phyloP scores from a whole-genome alignment of 2,888 invertebrate species.

The Synergus gifuensis region DNA sequence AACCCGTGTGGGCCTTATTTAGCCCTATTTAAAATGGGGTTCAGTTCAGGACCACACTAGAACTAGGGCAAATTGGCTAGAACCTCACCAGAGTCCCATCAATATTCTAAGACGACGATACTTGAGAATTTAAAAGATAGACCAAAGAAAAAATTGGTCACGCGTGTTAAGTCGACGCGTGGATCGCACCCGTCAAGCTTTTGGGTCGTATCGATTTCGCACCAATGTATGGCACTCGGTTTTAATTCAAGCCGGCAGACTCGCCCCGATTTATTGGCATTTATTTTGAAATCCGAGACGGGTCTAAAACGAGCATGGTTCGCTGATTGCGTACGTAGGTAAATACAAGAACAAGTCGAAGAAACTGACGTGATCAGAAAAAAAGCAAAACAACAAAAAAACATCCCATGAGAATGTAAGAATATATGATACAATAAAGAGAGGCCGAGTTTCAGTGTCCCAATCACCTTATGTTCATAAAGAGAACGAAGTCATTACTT shows the following conservation, averaged over 20 bases:
- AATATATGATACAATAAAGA: background rate
- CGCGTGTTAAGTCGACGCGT: constrained; percentile 53
- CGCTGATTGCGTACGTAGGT: constrained; percentile 50
- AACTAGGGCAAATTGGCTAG: too few species aligned
- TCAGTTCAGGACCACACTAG: too few species aligned
- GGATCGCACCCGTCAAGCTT: constrained; percentile 46
- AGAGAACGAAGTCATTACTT: too few species aligned
- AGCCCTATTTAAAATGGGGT: too few species aligned
- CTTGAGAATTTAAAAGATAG: constrained; percentile 47
- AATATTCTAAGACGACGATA: background rate
- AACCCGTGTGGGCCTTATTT: too few species aligned
- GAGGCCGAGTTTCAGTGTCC: background rate
- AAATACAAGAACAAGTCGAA: constrained; percentile 38
- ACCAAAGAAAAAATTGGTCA: constrained; percentile 45
- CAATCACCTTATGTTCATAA: background rate
- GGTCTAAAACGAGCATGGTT: constrained; percentile 46
- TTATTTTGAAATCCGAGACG: constrained; percentile 68
- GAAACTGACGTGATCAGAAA: constrained; percentile 31
- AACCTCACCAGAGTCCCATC: too few species aligned
- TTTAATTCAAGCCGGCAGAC: constrained; percentile 64
- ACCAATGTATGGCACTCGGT: constrained; percentile 54
- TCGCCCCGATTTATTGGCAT: constrained; percentile 66
- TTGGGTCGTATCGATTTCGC: constrained; percentile 65
- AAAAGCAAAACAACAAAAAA: background rate
- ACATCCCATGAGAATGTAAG: background rate